phyloP scores from a whole-genome alignment of 2,888 invertebrate genomes.

The Isoperla grammatica region DNA sequence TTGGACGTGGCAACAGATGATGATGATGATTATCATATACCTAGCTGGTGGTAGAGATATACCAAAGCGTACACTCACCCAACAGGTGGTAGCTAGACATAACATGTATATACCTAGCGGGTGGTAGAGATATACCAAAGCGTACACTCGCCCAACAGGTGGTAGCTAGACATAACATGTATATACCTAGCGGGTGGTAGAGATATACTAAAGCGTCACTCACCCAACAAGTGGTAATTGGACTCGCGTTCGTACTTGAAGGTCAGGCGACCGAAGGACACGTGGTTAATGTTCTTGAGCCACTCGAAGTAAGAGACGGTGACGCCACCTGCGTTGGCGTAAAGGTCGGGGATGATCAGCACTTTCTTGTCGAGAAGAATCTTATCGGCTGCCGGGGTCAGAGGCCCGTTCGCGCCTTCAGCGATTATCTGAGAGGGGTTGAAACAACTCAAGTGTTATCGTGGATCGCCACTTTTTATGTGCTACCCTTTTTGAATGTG shows the following conservation, averaged over 20 bases:
- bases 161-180: no score
- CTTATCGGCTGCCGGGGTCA: slow-evolving; percentile 76
- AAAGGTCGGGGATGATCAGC: slow-evolving; percentile 86
- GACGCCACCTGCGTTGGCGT: slow-evolving; percentile 91
- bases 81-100: no score
- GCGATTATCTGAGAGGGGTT: slow-evolving; percentile 70
- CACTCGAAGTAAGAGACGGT: slow-evolving; percentile 99
- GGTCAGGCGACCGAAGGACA: slow-evolving; percentile 89
- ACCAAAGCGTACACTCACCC: background rate
- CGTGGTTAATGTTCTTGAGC: slow-evolving; percentile 97
- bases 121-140: no score
- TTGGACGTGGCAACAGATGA: no score
- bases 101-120: no score
- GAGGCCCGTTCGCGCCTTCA: slow-evolving; percentile 90
- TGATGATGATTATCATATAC: no score
- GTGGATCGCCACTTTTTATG: no score
- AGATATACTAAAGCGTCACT: slow-evolving; percentile 33
- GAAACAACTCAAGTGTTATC: no score
- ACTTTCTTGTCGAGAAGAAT: slow-evolving; percentile 66
- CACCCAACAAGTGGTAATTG: slow-evolving; percentile 82
- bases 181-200: no score
- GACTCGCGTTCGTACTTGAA: slow-evolving; percentile 94
- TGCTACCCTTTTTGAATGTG: no score
- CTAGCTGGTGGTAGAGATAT: no score
- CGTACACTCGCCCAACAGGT: no score